phyloP scores from a whole-genome alignment of 2,797 vertebrate species.

The Chloroceryle inda region DNA sequence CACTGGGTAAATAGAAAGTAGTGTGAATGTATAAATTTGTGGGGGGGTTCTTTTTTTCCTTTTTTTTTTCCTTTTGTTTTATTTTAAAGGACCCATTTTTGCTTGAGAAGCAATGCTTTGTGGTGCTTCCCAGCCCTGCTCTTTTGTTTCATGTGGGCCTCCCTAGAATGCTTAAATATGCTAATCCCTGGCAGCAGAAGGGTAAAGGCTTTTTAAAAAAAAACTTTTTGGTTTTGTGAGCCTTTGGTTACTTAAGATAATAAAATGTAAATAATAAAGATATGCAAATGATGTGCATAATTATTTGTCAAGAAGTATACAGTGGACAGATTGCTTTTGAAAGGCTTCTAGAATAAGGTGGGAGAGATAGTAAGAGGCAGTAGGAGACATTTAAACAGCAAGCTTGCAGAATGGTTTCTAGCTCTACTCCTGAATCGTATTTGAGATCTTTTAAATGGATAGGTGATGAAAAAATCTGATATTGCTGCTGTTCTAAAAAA shows the following conservation, averaged over 20 bases:
- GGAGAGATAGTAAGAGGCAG: not conserved
- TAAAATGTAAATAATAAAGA: conserved; percentile 36
- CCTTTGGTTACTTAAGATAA: conserved; percentile 29
- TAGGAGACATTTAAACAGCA: not conserved
- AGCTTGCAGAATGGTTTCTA: not conserved
- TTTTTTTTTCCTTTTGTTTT: not conserved
- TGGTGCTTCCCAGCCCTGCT: conserved; percentile 30
- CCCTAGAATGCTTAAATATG: conserved; percentile 56
- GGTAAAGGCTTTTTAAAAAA: not conserved
- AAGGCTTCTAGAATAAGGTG: not conserved
- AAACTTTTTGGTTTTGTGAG: not conserved
- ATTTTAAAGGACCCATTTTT: conserved; percentile 21
- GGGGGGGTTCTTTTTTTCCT: not conserved
- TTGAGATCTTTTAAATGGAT: not conserved
- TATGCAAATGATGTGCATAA: not conserved
- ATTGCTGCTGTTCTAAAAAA: not conserved
- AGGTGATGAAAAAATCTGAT: not conserved
- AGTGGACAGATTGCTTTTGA: not conserved
- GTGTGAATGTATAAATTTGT: not conserved
- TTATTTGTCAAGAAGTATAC: not conserved
- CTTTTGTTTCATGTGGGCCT: conserved; percentile 52
- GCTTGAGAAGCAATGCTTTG: conserved; percentile 40
- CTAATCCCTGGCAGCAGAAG: conserved; percentile 52
- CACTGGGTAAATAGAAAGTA: not conserved
- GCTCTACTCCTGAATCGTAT: not conserved